phyloP scores from a whole-genome alignment of 2,113 vertebrate genomes.

The Panthera uncia region DNA sequence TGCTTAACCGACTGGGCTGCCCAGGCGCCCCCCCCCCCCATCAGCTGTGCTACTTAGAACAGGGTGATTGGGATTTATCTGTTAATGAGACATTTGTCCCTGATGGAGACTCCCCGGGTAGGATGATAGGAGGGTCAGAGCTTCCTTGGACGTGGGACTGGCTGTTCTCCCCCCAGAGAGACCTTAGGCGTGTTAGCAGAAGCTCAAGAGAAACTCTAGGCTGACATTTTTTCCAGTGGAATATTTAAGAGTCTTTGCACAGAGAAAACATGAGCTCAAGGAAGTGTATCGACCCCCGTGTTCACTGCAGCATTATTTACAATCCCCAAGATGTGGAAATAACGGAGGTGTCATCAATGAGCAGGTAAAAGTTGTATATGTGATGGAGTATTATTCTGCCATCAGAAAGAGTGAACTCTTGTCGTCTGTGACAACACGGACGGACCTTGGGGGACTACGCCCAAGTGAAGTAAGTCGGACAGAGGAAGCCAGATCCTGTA shows the following conservation, averaged over 20 bases:
- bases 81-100: not conserved
- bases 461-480: not conserved
- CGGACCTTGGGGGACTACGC: not conserved
- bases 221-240: not conserved
- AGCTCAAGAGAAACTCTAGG: not conserved
- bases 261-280: not conserved
- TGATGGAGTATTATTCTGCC: not conserved
- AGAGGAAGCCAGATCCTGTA: not conserved
- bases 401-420: not conserved
- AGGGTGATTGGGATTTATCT: not conserved
- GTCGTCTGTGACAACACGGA: too few species aligned
- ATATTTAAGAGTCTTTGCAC: not conserved
- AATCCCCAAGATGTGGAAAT: not conserved
- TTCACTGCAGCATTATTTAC: accelerated
- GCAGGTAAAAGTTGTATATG: accelerated
- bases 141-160: not conserved
- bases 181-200: not conserved
- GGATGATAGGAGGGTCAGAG: not conserved
- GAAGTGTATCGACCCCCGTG: not conserved
- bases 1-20: too few species aligned
- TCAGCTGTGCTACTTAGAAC: not conserved
- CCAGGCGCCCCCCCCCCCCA: too few species aligned
- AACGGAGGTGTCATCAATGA: accelerated
- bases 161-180: not conserved
- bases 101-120: not conserved